Evolutionary conservation across 2,113 vertebrate genomes (phyloP).

Genomic region (Nicator chloris): DNA sequence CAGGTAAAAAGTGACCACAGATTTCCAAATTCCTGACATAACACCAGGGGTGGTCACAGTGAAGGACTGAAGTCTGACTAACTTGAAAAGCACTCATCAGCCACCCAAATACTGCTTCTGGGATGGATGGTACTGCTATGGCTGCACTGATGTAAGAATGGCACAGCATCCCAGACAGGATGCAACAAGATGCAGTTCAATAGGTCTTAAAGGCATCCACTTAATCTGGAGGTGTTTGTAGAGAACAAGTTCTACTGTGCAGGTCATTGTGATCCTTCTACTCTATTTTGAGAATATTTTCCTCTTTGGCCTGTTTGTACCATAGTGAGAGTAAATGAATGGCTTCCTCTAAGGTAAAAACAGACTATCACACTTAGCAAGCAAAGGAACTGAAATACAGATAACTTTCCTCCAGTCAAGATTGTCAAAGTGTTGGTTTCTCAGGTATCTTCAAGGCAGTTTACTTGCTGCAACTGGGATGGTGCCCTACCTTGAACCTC

Average conservation of each 20-base stretch:
- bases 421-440: not conserved
- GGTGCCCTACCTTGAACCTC: not conserved
- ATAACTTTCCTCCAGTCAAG: not conserved
- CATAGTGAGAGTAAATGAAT: not conserved
- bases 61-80: not conserved
- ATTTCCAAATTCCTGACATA: not conserved
- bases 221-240: not conserved
- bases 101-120: not conserved
- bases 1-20: not conserved
- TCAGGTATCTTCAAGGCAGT: not conserved
- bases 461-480: not conserved
- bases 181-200: not conserved
- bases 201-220: not conserved
- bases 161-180: not conserved
- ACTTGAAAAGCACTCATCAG: not conserved
- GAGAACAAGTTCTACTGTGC: not conserved
- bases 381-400: not conserved
- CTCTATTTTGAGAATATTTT: not conserved
- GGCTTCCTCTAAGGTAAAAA: not conserved
- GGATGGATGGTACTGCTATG: not conserved
- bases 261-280: not conserved
- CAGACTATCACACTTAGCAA: not conserved
- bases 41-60: fast-evolving
- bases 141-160: not conserved
- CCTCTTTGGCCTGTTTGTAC: not conserved